Conservation (phyloP, 2,113 vertebrate genomes). For the Pyxicephalus adspersus region DNA sequence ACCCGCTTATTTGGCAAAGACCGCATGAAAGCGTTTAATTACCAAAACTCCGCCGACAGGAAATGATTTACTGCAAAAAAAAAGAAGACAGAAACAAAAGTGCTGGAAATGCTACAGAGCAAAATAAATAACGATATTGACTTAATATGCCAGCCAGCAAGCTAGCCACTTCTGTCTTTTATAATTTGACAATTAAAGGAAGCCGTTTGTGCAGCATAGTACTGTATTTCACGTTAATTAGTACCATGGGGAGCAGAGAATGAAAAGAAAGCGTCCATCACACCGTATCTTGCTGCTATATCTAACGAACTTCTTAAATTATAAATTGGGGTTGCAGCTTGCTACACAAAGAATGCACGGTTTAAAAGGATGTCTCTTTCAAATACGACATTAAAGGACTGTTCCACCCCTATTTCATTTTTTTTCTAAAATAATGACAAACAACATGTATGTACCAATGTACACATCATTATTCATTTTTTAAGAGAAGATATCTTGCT, state of each 20-base stretch:
- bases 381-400: too few relatives aligned
- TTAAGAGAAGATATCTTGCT: too few relatives aligned
- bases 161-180: constrained; percentile 48
- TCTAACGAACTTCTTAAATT: constrained; percentile 49
- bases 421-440: neutral
- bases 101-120: constrained; percentile 22
- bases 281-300: constrained; percentile 4
- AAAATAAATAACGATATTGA: constrained; percentile 40
- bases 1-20: constrained; percentile 5
- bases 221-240: constrained; percentile 55
- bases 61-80: constrained; percentile 23
- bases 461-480: too few relatives aligned
- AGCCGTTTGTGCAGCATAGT: constrained; percentile 39
- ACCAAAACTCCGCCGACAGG: neutral
- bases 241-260: constrained; percentile 40
- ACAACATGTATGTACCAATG: neutral
- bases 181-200: constrained; percentile 56
- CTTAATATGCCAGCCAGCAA: constrained; percentile 18
- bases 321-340: constrained; percentile 39
- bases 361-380: neutral
- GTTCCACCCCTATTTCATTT: neutral
- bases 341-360: constrained; percentile 7
- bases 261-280: constrained; percentile 39
- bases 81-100: constrained; percentile 27
- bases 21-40: constrained; percentile 36